Evolutionary conservation across 2,797 vertebrate genomes (phyloP).

Genomic region (Siniperca undulata): DNA sequence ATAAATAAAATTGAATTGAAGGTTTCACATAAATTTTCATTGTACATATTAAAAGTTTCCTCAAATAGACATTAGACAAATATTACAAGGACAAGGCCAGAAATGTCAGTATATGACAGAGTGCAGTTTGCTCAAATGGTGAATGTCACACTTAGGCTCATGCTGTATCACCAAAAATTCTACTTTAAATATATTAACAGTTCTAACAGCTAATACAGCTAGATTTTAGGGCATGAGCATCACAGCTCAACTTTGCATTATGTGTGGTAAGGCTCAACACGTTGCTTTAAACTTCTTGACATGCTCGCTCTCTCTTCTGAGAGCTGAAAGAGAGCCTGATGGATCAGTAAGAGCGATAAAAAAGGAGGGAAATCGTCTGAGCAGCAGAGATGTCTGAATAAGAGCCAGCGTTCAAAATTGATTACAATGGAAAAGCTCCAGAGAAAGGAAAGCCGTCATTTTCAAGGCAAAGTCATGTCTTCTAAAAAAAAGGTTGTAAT

Average conservation of each 20-base stretch:
- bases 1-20: too few species aligned
- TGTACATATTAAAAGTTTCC: background rate
- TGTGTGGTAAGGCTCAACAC: slow-evolving; percentile 29
- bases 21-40: background rate
- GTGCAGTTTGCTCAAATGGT: background rate
- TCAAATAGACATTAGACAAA: slow-evolving; percentile 1
- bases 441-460: slow-evolving; percentile 61
- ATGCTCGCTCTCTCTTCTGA: background rate
- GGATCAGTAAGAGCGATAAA: slow-evolving; percentile 45
- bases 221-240: rapidly evolving
- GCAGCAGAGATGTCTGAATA: slow-evolving; percentile 53
- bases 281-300: slow-evolving; percentile 60
- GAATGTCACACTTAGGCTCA: background rate
- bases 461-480: slow-evolving; percentile 56
- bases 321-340: slow-evolving; percentile 31
- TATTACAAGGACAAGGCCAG: background rate
- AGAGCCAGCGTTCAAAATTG: slow-evolving; percentile 31
- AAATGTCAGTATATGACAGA: background rate
- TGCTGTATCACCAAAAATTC: background rate
- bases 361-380: slow-evolving; percentile 59
- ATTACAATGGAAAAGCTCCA: slow-evolving; percentile 49
- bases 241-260: background rate
- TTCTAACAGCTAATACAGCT: background rate
- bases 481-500: slow-evolving; percentile 34
- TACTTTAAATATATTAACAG: background rate